Base-by-base conservation (phyloP, 2,888 invertebrate genomes). In the Ditula angustiorana region DNA sequence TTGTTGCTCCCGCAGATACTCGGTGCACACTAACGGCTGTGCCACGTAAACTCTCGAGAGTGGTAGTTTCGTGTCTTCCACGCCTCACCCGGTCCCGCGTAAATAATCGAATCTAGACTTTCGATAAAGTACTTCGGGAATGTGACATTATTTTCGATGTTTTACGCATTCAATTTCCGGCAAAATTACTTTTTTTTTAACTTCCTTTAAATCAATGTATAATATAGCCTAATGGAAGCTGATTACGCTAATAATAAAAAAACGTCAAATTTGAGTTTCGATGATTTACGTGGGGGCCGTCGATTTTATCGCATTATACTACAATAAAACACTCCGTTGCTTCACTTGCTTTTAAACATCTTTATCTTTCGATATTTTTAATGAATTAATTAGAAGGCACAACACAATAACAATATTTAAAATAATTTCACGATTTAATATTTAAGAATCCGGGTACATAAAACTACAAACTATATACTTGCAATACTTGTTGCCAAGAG, bases 21-120 rank as follows among this genome's bases (percentile, higher is more conserved):
- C 41, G 13, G 41, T 5, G 41, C 41, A 41, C 41, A 41, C 41
- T 16, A n/a, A 16, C 41, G 41, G n/a, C 41, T n/a, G n/a, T n/a
- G n/a, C n/a, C n/a, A 16, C 41, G 41, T 41, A 41, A 41, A 41
- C 13, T 41, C 2, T 16, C 41, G 41, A 41, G 4, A 41, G 41
- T 41, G 41, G 41, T 41, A 41, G 41, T 41, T 41, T 41, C 41
- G 41, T 41, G 1, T n/a, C 37, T 41, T 41, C n/a, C 30, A 30
- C 30, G 11, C 30, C 5, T 30, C 30, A 11, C 30, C 30, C 4
- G 30, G 2, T 11, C 10, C 30, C 30, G 30, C 30, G 30, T 30
- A 30, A 30, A 30, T 30, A 30, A 5, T 30, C 30, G 30, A 11
- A 30, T 30, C 30, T 30, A 8, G 30, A 30, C 30, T 30, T 30